Conservation (phyloP, 2,797 vertebrate species). For the Poeciliopsis turneri region DNA sequence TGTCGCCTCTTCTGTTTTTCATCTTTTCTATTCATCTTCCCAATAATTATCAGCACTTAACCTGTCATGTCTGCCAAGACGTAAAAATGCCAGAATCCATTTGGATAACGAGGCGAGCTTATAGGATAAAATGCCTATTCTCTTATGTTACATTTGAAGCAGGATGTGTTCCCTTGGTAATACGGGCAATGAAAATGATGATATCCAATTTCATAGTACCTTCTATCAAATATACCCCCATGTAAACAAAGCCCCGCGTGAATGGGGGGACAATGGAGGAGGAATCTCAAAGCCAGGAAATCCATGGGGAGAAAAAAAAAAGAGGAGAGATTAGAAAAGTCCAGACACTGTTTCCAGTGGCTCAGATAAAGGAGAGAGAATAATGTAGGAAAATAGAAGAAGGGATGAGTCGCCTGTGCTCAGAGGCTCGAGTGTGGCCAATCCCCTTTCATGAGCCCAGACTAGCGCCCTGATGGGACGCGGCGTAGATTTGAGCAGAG, state of each 20-base stretch:
- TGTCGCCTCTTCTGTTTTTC: conserved; percentile 50
- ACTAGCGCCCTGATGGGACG: conserved; percentile 94
- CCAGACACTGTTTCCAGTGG: conserved; percentile 91
- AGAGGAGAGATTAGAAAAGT: conserved; percentile 86
- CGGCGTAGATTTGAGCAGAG: conserved; percentile 91
- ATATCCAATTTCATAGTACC: conserved; percentile 68
- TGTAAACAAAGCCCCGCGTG: conserved; percentile 73
- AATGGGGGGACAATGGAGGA: conserved; percentile 61
- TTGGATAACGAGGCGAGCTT: conserved; percentile 55
- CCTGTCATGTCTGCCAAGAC: conserved; percentile 59
- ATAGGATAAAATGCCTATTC: conserved; percentile 65
- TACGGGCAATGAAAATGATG: conserved; percentile 64
- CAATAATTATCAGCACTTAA: conserved; percentile 79
- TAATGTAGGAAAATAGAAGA: conserved; percentile 76
- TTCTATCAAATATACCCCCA: conserved; percentile 59
- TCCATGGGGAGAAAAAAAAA: conserved; percentile 79
- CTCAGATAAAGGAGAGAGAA: conserved; percentile 75
- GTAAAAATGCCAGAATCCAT: conserved; percentile 71
- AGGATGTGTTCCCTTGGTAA: conserved; percentile 63
- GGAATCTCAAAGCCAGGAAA: conserved; percentile 63
- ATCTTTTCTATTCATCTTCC: conserved; percentile 59
- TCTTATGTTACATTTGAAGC: conserved; percentile 40
- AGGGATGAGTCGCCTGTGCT: conserved; percentile 89
- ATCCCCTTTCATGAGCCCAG: conserved; percentile 92
- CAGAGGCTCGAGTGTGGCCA: conserved; percentile 81